These are phyloP conservation scores for Hyaena hyaena DNA, from an alignment of 2,113 vertebrate species.

Conservation along the genomic window DNA sequence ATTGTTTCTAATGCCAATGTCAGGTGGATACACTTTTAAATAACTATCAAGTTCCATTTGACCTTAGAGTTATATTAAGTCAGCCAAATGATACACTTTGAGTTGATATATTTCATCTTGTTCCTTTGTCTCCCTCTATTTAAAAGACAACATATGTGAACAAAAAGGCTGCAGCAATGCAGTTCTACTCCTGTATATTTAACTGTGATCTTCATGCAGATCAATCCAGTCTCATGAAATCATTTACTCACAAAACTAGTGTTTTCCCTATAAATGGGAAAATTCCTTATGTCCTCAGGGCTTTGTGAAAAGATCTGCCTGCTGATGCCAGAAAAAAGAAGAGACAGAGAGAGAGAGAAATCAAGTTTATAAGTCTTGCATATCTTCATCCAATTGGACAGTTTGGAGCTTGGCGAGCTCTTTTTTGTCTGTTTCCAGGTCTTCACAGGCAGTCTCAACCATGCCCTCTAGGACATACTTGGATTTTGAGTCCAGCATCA, in stretches of 20 bases:
- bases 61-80: constrained; percentile 75
- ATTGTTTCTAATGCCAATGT: constrained; percentile 79
- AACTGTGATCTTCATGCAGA: constrained; percentile 77
- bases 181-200: constrained; percentile 64
- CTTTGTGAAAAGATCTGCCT: constrained; percentile 76
- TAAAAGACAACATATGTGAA: constrained; percentile 83
- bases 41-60: constrained; percentile 78
- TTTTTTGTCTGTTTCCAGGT: constrained; percentile 96
- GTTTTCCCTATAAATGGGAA: constrained; percentile 77
- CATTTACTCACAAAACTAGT: constrained; percentile 73
- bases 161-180: constrained; percentile 67
- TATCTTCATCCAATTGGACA: constrained; percentile 98
- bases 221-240: constrained; percentile 64
- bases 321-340: constrained; percentile 75
- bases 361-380: constrained; percentile 92
- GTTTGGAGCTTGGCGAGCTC: constrained; percentile 99
- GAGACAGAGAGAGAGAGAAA: background rate
- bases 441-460: constrained; percentile 94
- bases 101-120: constrained; percentile 66
- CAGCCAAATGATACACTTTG: constrained; percentile 78
- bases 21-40: constrained; percentile 82
- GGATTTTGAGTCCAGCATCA: constrained; percentile 90
- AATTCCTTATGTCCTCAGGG: constrained; percentile 75
- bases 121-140: constrained; percentile 77
- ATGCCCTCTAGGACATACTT: constrained; percentile 92